Evolutionary conservation across 2,797 vertebrate species (phyloP), one percentile per base, ranked within the genome.

Genomic region (Bradypodion pumilum): DNA sequence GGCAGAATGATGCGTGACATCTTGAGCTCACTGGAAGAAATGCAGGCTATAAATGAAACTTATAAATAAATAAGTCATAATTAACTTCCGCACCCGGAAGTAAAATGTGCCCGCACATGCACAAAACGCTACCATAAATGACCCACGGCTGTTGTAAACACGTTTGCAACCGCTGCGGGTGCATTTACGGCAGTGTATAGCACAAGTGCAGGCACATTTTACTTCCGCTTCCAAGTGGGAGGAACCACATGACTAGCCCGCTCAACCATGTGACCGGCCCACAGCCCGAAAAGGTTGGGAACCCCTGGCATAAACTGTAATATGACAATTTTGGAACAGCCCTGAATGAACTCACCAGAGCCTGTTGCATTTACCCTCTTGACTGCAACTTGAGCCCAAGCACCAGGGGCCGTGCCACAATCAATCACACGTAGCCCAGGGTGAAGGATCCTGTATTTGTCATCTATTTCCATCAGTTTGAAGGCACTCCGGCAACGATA

Each of bases 401-500:
- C 98, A 62, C 98, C 98, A 0, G 98, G 98, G 0, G 98, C 98
- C 0, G 98, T 97, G 1, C 99, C 99, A 1, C 98, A 99, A 93
- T 99, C 99, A 21, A 99, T 92, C 74, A 99, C 97, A 0, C 93
- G 92, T 12, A 94, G n/a, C 1, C 99, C 99, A 0, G 98, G 97
- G 44, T 72, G 92, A 12, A 99, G 91, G 12, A 99, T 81, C 3
- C 29, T 60, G 78, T 97, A 92, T 89, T 94, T 97, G 62, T 97
- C 94, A 21, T 99, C 96, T 0, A 99, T 95, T 89, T 99, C 97
- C 88, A 99, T 93, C 7, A 99, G 96, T 76, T 99, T 99, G 93
- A 98, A 99, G 32, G 98, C 98, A 5, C 98, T 99, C 79, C 99
- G 95, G 89, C 99, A 99, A 1, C 98, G 97, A 74, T 96, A 99